Base-by-base conservation (phyloP, 2,888 invertebrate genomes). In the Poecilobothrus nobilitatus region DNA sequence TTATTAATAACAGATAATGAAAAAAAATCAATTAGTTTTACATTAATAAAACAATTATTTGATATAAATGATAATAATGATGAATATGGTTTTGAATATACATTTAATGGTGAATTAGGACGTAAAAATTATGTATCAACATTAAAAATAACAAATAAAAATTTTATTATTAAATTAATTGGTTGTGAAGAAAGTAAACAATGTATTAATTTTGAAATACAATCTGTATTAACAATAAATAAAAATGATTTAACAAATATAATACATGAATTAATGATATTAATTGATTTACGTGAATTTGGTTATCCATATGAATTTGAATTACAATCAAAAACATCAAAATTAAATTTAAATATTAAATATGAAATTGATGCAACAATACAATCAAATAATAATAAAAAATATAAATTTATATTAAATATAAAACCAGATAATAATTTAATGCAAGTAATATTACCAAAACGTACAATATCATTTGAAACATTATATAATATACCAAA, bases 121-220 rank as follows among this genome's bases (percentile, higher is more conserved):
- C 86, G 86, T 1, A 87, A 87, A 71, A 90, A 89, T 72, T 85
- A 90, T 69, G 88, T 90, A 7, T 86, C 88, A 0, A 90, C 90
- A 74, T 81, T 89, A 1, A 90, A 90, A 73, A 77, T 88, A 67
- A 90, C 91, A 63, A 89, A 90, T 80, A 85, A 89, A 72, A 90
- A 91, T 73, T 87, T 90, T 78, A 87, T 89, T 75, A 83, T 87
- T 66, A 86, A 88, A 18, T 85, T 88, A 72, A 88, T 90, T 15
- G 88, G 89, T 78, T 92, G 92, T 78, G 91, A 91, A 73, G 89
- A 90, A 77, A 90, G 89, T 81, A 89, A 90, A 71, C 89, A 91
- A 73, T 92, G 92, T 76, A 89, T 90, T 0, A 88, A 90, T 75
- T 84, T 90, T 27, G 91, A 91, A 75, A 66, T 80, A 0, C 76